These are phyloP conservation scores for Meloidogyne exigua DNA, from an alignment of 1,140 invertebrate genomes.

Conservation along the genomic window DNA sequence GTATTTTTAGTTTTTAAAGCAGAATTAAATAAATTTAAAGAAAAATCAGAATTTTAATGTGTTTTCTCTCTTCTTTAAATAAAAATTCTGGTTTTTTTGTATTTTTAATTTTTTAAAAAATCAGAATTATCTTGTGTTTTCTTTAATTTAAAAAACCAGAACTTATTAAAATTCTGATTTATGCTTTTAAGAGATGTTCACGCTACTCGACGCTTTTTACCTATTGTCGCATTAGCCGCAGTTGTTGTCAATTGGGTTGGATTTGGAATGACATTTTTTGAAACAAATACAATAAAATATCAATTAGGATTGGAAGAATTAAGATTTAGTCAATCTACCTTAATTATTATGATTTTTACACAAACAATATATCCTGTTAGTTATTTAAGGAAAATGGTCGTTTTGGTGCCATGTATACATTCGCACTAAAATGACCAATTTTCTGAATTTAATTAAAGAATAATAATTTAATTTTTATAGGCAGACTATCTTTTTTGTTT, in stretches of 20 bases:
- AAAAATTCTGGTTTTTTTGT: background rate
- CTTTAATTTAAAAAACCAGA: too few species aligned
- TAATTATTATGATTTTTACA: constrained; percentile 61
- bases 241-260: constrained; percentile 56
- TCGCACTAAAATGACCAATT: too few species aligned
- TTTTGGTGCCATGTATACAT: background rate
- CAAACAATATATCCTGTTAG: constrained; percentile 59
- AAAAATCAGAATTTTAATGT: background rate
- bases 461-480: background rate
- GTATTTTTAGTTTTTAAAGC: background rate
- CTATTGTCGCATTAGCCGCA: constrained; percentile 45
- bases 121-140: too few species aligned
- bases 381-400: background rate
- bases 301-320: constrained; percentile 56
- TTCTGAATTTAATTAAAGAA: too few species aligned
- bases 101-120: too few species aligned
- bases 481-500: constrained; percentile 61
- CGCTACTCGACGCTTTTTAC: constrained; percentile 48
- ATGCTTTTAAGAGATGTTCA: constrained; percentile 44
- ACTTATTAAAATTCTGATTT: background rate
- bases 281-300: constrained; percentile 59
- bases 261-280: constrained; percentile 60
- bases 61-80: background rate
- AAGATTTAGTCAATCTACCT: constrained; percentile 50
- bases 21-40: too few species aligned